These are phyloP conservation scores for Gallinago paraguaiae DNA, from an alignment of 2,113 vertebrate species.

Conservation along the genomic window DNA sequence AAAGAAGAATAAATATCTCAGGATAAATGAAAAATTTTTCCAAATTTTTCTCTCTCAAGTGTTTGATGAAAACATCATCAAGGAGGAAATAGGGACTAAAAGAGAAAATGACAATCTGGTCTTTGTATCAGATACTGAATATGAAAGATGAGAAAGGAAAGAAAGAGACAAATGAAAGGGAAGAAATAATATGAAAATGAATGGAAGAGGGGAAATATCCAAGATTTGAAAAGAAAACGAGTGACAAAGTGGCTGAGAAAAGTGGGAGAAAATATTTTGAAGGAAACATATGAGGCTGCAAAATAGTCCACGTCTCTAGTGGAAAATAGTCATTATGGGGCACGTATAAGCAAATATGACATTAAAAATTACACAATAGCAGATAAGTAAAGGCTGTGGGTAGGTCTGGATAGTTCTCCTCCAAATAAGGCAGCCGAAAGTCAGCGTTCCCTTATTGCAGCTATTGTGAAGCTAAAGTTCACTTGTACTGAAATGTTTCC, in stretches of 20 bases:
- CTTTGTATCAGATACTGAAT: background rate
- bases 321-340: conserved; percentile 34
- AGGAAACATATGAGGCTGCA: background rate
- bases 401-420: conserved; percentile 32
- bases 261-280: conserved; percentile 1
- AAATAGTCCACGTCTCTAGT: conserved; percentile 10
- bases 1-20: background rate
- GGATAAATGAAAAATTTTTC: background rate
- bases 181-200: background rate
- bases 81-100: background rate
- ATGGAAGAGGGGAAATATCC: conserved; percentile 25
- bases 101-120: background rate
- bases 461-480: conserved; percentile 43
- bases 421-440: conserved; percentile 60
- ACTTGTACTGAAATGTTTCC: conserved; percentile 64
- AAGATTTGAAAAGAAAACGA: background rate
- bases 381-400: conserved; percentile 46
- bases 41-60: background rate
- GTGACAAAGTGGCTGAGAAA: conserved; percentile 9
- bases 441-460: conserved; percentile 24
- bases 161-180: background rate
- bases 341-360: conserved; percentile 39
- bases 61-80: background rate
- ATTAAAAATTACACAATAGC: conserved; percentile 50
- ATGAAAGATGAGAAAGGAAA: conserved; percentile 26